A percentile compares a stretch with the other conserved stretches of the same genome.
Evolutionary conservation across 2,888 invertebrate genomes (phyloP).

Genomic region (Pedicia rivosa): DNA sequence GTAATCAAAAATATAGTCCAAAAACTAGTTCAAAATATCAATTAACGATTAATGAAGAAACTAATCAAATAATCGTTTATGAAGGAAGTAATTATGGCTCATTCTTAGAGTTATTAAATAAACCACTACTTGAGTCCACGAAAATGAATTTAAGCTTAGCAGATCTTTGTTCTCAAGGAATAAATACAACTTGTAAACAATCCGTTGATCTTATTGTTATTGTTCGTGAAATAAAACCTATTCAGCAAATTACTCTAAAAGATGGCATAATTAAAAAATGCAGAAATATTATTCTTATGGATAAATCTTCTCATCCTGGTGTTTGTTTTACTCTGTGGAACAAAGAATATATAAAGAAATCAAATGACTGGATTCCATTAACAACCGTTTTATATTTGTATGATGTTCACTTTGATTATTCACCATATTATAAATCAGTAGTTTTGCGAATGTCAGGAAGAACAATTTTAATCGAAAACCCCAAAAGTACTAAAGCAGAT

Average conservation of each 20-base stretch:
- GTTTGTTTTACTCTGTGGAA: conserved; percentile 48
- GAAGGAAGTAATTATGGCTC: conserved; percentile 33
- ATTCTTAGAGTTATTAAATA: conserved; percentile 38
- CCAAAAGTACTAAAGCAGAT: no score
- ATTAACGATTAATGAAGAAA: conserved; percentile 47
- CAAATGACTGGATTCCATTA: conserved; percentile 48
- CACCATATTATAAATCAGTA: conserved; percentile 34
- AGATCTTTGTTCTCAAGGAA: conserved; percentile 14
- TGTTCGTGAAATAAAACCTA: conserved; percentile 45
- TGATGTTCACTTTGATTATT: conserved; percentile 47
- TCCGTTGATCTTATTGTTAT: conserved; percentile 57
- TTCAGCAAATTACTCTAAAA: conserved; percentile 43
- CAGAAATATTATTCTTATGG: conserved; percentile 49
- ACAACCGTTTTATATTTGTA: conserved; percentile 55
- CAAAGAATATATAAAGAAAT: conserved; percentile 45
- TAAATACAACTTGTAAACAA: neutral
- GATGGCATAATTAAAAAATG: conserved; percentile 40
- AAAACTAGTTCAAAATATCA: conserved; percentile 47
- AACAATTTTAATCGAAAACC: conserved; percentile 58
- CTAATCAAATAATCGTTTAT: conserved; percentile 43
- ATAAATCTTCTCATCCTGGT: conserved; percentile 41
- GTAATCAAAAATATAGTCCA: conserved; percentile 43
- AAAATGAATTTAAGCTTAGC: conserved; percentile 18
- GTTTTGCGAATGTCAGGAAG: conserved; percentile 34
- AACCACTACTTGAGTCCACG: conserved; percentile 47